Base-by-base conservation (phyloP, 2,797 vertebrate genomes). In the Scomberomorus guttatus region DNA sequence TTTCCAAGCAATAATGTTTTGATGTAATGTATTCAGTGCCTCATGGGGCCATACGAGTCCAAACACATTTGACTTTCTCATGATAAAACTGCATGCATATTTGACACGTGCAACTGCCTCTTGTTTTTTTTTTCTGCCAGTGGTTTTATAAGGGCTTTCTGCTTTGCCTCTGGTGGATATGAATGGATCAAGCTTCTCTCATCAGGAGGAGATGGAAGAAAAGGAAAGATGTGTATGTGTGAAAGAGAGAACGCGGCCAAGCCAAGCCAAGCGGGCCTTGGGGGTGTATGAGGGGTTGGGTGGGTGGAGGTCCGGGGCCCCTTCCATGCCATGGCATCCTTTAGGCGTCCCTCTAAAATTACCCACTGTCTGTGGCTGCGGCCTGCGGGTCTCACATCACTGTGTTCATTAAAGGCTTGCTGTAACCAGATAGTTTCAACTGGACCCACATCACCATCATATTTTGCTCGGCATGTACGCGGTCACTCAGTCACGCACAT, bases 331-430 rank as follows among this genome's bases (percentile, higher is more conserved):
- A 80, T 62, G 46, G 3, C 82, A 82, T 80, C 87, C 90, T 80
- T 80, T 60, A 63, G 72, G 75, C 12, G 18, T 59, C 65, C 54
- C 83, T 88, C 88, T 90, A 77, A 88, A 87, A 88, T 91, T 90
- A 89, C 89, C 70, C 67, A 37, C 77, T 80, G 81, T 88, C 87
- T 88, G 81, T 75, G 80, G 64, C 83, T 66, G 82, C 1, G 56
- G 79, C 77, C 80, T 55, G 66, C 27, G 5, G 65, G n/a, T 79
- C 81, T 87, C 81, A 79, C 81, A 89, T 84, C 77, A 67, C 77
- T 44, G 61, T 27, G 14, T 75, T 86, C 81, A 90, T 85, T 81
- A 84, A 86, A 88, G 74, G 37, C 12, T 44, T 0, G 3, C 64
- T 54, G 86, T 70, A 89, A 90, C 84, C 65, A 57, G 85, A 92